Evolutionary conservation across 2,797 vertebrate species (phyloP).

Genomic region (Anguilla pacifica): DNA sequence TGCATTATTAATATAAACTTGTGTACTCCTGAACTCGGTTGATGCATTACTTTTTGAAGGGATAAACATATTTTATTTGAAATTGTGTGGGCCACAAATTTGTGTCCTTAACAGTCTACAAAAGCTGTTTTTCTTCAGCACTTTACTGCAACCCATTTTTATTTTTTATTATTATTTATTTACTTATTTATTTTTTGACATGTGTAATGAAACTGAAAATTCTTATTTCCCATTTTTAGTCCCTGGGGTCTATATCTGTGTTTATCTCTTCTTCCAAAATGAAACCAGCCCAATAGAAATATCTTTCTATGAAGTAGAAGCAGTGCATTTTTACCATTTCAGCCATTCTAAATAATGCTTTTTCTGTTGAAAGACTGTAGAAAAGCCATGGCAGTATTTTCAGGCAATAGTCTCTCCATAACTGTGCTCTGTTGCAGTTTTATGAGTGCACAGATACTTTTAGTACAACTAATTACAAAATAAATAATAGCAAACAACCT

Average conservation of each 20-base stretch:
- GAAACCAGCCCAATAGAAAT: conserved; percentile 67
- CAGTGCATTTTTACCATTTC: conserved; percentile 56
- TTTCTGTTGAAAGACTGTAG: too few relatives aligned
- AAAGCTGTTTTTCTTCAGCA: conserved; percentile 19
- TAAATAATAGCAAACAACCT: neutral
- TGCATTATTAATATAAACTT: neutral
- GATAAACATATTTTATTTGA: neutral
- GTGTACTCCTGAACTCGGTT: neutral
- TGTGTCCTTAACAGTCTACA: neutral
- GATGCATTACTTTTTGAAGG: neutral
- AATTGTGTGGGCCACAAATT: neutral
- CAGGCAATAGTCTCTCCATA: neutral
- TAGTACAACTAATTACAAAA: neutral
- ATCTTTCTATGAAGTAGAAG: conserved; percentile 67
- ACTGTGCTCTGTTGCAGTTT: neutral
- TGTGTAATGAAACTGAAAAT: conserved; percentile 78
- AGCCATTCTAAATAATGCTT: conserved; percentile 24
- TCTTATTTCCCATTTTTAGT: conserved; percentile 79
- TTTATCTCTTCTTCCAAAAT: conserved; percentile 54
- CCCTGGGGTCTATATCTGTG: conserved; percentile 72
- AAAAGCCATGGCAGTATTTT: neutral
- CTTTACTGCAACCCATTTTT: conserved; percentile 78
- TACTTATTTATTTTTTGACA: conserved; percentile 62
- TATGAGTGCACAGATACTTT: neutral
- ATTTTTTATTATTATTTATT: too few relatives aligned